phyloP scores from a whole-genome alignment of 2,797 vertebrate genomes.

The Pangasius krempfi region DNA sequence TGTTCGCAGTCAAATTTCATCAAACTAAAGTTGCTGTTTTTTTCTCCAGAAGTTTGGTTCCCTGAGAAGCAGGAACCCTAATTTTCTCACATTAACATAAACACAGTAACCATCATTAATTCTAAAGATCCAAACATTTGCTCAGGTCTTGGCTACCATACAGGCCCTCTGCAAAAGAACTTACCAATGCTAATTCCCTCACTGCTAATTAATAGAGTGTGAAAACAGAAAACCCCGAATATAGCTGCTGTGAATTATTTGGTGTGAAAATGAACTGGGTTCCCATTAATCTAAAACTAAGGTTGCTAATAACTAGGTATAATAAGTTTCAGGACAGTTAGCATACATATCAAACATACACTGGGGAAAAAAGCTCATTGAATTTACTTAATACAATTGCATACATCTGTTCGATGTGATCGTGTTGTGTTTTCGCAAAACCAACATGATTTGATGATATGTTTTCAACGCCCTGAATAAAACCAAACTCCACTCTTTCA shows the following conservation, averaged over 20 bases:
- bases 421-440: not conserved
- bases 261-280: conserved; percentile 19
- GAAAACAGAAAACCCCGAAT: conserved; percentile 62
- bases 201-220: conserved; percentile 62
- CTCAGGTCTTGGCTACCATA: conserved; percentile 49
- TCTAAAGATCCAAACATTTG: conserved; percentile 56
- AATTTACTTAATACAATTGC: not conserved
- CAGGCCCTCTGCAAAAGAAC: conserved; percentile 40
- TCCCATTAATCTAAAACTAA: not conserved
- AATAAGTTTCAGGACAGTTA: not conserved
- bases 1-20: not conserved
- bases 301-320: not conserved
- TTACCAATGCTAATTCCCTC: conserved; percentile 56
- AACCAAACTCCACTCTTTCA: not conserved
- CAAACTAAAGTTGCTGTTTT: not conserved
- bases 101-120: conserved; percentile 58
- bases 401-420: not conserved
- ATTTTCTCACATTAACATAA: conserved; percentile 47
- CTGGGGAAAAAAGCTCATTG: not conserved
- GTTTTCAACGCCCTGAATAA: not conserved
- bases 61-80: conserved; percentile 28
- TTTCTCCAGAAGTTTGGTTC: not conserved
- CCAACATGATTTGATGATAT: not conserved
- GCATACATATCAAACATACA: not conserved
- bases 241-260: conserved; percentile 58